These are phyloP conservation scores for Drosophila demipolita DNA, from an alignment of 2,888 invertebrate genomes.

Conservation along the genomic window DNA sequence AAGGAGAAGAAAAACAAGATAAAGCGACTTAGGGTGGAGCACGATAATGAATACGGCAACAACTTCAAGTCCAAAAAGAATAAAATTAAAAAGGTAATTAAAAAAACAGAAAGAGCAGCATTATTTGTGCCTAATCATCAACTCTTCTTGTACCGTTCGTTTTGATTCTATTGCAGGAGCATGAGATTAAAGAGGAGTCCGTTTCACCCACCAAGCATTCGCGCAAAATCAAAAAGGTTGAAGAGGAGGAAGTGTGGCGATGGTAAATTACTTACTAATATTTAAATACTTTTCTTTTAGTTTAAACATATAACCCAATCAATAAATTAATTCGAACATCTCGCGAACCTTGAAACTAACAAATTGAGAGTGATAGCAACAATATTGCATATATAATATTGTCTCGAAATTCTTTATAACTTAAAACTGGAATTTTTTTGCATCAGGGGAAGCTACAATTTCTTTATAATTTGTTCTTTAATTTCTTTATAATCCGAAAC, in stretches of 20 bases:
- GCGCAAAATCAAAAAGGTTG: constrained; percentile 91
- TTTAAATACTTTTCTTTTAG: neutral
- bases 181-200: constrained; percentile 67
- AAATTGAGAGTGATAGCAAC: neutral
- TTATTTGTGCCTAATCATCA: neutral
- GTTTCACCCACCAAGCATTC: constrained; percentile 86
- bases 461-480: neutral
- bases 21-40: constrained; percentile 87
- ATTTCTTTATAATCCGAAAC: too few relatives aligned
- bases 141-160: neutral
- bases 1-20: constrained; percentile 87
- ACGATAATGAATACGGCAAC: constrained; percentile 85
- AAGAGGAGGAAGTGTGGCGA: constrained; percentile 95
- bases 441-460: neutral
- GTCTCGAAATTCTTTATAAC: neutral
- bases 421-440: neutral
- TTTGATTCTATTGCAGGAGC: constrained; percentile 51
- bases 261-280: constrained; percentile 88
- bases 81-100: constrained; percentile 83
- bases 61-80: constrained; percentile 87
- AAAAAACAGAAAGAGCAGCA: too few relatives aligned
- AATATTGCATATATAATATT: neutral
- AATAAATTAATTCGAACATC: neutral
- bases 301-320: neutral
- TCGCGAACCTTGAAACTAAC: neutral